Conservation (phyloP, 92 coral and sea anemone species). For the Zoanthus solanderi region DNA sequence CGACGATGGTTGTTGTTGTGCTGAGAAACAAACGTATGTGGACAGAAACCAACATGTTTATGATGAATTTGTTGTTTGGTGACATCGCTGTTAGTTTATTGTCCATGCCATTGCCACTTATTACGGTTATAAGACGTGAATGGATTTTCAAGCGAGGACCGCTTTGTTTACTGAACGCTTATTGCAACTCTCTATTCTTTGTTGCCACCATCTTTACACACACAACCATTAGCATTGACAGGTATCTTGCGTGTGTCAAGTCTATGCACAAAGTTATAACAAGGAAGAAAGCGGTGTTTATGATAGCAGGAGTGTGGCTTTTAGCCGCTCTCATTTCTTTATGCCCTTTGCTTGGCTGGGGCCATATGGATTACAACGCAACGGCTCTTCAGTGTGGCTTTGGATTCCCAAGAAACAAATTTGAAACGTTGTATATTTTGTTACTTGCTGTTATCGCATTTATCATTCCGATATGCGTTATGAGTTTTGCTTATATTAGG, state of each 20-base stretch:
- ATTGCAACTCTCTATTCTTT: slow-evolving; percentile 71
- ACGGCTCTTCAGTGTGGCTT: slow-evolving; percentile 87
- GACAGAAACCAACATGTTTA: slow-evolving; percentile 87
- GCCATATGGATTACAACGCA: slow-evolving; percentile 73
- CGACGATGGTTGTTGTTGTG: slow-evolving; percentile 71
- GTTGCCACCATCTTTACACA: slow-evolving; percentile 87
- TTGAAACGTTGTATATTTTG: slow-evolving; percentile 70
- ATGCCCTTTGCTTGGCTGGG: slow-evolving; percentile 89
- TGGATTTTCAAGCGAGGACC: slow-evolving; percentile 67
- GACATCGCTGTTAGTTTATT: slow-evolving; percentile 82
- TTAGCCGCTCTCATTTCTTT: slow-evolving; percentile 68
- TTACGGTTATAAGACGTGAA: slow-evolving; percentile 66
- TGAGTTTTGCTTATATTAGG: slow-evolving; percentile 73
- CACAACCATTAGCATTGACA: slow-evolving; percentile 80
- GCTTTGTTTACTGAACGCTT: slow-evolving; percentile 75
- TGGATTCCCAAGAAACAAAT: slow-evolving; percentile 71
- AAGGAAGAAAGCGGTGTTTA: slow-evolving; percentile 65
- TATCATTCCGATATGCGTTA: slow-evolving; percentile 67
- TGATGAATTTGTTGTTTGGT: slow-evolving; percentile 79
- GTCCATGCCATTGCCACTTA: slow-evolving; percentile 74
- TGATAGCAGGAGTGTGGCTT: slow-evolving; percentile 75
- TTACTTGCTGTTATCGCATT: slow-evolving; percentile 72
- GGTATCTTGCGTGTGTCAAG: slow-evolving; percentile 82
- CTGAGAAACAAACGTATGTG: slow-evolving; percentile 78
- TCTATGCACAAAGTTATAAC: slow-evolving; percentile 85